phyloP scores from a whole-genome alignment of 2,888 invertebrate genomes.

The Argyra leucocephala region DNA sequence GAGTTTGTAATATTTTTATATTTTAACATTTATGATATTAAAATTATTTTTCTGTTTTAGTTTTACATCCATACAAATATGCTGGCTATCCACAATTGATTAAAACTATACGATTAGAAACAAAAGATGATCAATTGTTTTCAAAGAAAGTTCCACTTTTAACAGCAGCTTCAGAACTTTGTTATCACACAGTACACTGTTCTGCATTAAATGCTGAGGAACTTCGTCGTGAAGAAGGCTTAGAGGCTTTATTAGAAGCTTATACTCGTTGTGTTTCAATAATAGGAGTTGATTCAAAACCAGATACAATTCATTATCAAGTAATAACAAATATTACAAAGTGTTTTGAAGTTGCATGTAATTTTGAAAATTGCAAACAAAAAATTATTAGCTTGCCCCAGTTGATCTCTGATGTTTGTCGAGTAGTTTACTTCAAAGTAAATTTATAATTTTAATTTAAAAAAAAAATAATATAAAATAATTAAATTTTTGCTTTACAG shows the following conservation, averaged over 20 bases:
- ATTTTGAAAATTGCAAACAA: slow-evolving; percentile 82
- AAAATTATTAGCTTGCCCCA: slow-evolving; percentile 79
- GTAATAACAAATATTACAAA: slow-evolving; percentile 85
- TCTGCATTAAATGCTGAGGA: slow-evolving; percentile 97
- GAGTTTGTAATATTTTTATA: slow-evolving; percentile 25
- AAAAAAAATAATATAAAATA: neutral
- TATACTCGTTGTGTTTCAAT: slow-evolving; percentile 91
- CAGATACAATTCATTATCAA: slow-evolving; percentile 71
- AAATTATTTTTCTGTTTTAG: too few relatives aligned
- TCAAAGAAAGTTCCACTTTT: slow-evolving; percentile 73
- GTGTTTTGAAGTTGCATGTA: slow-evolving; percentile 92
- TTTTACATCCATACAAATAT: slow-evolving; percentile 92
- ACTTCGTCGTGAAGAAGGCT: slow-evolving; percentile 82
- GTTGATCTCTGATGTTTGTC: slow-evolving; percentile 75
- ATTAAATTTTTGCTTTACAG: slow-evolving; percentile 33
- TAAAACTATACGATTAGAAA: slow-evolving; percentile 88
- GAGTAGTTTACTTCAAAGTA: slow-evolving; percentile 78
- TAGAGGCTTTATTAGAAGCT: slow-evolving; percentile 77
- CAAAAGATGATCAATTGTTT: slow-evolving; percentile 86
- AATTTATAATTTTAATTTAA: slow-evolving; percentile 18
- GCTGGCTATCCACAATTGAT: slow-evolving; percentile 97
- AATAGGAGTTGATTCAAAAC: slow-evolving; percentile 65
- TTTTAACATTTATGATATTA: neutral
- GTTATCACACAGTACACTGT: slow-evolving; percentile 92
- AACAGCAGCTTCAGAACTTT: slow-evolving; percentile 85